Conservation (phyloP, 2,888 invertebrate genomes). For the Spilosoma lubricipeda region DNA sequence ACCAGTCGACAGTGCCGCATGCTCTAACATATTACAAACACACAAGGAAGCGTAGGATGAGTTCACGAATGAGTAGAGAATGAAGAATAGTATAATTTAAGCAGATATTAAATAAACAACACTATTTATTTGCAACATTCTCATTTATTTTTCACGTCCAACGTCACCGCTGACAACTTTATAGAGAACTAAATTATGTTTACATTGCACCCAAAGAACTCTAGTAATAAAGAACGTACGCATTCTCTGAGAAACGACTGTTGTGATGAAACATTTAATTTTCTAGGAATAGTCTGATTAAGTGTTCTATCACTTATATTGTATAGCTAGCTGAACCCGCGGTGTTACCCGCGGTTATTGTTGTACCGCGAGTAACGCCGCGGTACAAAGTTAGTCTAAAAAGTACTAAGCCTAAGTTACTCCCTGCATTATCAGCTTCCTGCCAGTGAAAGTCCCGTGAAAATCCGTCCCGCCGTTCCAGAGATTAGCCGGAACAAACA, state of each 20-base stretch:
- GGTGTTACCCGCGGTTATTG: no score
- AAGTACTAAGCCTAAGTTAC: no score
- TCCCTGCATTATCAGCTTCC: no score
- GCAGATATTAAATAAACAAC: background rate
- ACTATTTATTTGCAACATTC: background rate
- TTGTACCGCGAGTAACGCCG: no score
- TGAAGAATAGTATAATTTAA: background rate
- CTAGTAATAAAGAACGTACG: constrained; percentile 2
- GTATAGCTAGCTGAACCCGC: no score
- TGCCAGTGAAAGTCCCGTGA: no score
- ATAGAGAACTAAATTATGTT: constrained; percentile 9
- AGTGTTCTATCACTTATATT: constrained; percentile 1
- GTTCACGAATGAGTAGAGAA: background rate
- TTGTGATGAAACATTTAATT: constrained; percentile 13
- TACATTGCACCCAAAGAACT: background rate
- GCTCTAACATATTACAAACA: background rate
- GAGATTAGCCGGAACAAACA: no score
- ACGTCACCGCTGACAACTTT: constrained; percentile 4
- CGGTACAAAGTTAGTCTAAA: no score
- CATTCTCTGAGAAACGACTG: background rate
- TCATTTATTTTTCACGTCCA: background rate
- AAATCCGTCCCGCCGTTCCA: no score
- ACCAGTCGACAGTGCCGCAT: background rate
- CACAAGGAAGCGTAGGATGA: background rate
- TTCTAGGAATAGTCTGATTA: constrained; percentile 8